Base-by-base conservation (phyloP, 64 coral and sea anemone genomes). In the Cladopsammia gracilis region DNA sequence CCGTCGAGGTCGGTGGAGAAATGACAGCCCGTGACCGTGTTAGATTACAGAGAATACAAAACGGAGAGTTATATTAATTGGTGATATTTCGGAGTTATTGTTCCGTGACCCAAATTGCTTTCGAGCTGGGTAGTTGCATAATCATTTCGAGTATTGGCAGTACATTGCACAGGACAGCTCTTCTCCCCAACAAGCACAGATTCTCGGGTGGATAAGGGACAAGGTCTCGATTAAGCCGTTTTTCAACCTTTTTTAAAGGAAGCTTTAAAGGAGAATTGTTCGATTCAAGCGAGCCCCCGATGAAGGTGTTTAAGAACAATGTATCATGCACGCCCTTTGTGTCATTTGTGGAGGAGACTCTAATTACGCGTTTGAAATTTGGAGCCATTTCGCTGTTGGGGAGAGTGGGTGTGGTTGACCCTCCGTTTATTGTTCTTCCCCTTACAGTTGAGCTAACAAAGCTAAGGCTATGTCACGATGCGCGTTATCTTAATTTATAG, bases 191-290 rank as follows among this genome's bases (percentile, higher is more conserved):
- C 25, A 72, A 16, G 70, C 70, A 72, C 25, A 72, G 26, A 72
- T 72, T 14, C 70, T 72, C 15, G 25, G 70, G 26, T 72, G 70
- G 70, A 72, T 72, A 10, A 72, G 70, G 42, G 70, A 72, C 70
- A 72, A 72, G 70, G 70, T 72, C 70, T 72, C 70, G 25, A 72
- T 72, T 72, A 26, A 72, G 70, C 70, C 70, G 70, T 72, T 72
- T 64, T 64, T 64, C 61, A 72, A 44, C 42, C 70, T 47, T 64
- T 34, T n/a, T 34, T 34, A 34, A 34, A 34, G 34, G 34, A 34
- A 34, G 34, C 34, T 34, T 34, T 34, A 34, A 34, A 34, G 34
- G 34, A 34, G 34, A 34, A 34, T 34, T 34, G 34, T 34, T 34
- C 34, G 34, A 34, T 34, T 34, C 34, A 34, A 34, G 2, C 34